Base-by-base conservation (phyloP, 2,888 invertebrate species). In the Gisinianus flammeolus region DNA sequence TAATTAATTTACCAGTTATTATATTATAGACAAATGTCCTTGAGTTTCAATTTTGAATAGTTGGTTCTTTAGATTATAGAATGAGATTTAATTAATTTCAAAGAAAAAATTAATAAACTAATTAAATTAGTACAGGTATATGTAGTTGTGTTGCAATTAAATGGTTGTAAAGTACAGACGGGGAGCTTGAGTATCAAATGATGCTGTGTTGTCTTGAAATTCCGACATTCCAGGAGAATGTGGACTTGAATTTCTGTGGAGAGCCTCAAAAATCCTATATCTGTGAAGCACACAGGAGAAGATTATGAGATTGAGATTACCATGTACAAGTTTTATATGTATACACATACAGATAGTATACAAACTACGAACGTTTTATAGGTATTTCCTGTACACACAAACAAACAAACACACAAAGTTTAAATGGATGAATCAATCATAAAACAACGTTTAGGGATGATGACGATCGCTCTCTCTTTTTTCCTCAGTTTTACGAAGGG, bases 361-460 rank as follows among this genome's bases (percentile, higher is more conserved):
- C n/a, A n/a, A n/a, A n/a, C n/a, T n/a, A n/a, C 19, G 44, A 2
- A 44, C 44, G 19, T 35, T 12, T 35, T 35, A 5, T 35, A 44
- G 44, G 44, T 44, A 44, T 12, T 44, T 44, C 44, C 1, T 44
- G 44, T 44, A 16, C 12, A 44, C 44, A 4, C 6, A 19, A 44
- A 4, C 16, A 44, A 44, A 16, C n/a, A n/a, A n/a, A n/a, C n/a
- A n/a, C n/a, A n/a, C n/a, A n/a, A n/a, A n/a, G n/a, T n/a, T n/a
- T n/a, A n/a, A 19, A 44, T 6, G 44, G 44, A 44, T 64, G 64
- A 28, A 26, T 64, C 26, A 64, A 64, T 64, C 64, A 64, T 64
- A 64, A 64, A 64, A 64, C 28, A n/a, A n/a, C 24, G 64, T 28
- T 64, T 64, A 64, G 64, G 16, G 64, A 26, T 28, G 64, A 64